Evolutionary conservation across 53 echinoderm and acorn worm species (phyloP).

Genomic region (Paracentrotus lividus): DNA sequence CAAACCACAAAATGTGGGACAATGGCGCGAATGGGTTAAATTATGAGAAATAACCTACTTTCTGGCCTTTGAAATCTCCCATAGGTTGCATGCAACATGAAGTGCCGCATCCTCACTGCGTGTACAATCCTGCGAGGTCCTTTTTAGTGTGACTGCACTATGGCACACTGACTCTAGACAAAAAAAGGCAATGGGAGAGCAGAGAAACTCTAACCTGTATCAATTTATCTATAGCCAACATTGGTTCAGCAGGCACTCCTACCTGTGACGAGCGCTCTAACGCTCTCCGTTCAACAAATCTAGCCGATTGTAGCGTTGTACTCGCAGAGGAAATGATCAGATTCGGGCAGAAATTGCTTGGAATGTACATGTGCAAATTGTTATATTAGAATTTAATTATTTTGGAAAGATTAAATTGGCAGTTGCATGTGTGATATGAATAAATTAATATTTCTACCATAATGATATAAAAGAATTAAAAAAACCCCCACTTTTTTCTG

Average conservation of each 20-base stretch:
- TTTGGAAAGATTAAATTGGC: too few relatives aligned
- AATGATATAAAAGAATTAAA: too few relatives aligned
- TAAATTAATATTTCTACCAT: too few relatives aligned
- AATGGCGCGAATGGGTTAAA: too few relatives aligned
- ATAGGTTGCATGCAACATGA: not conserved
- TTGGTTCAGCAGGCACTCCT: slow-evolving; percentile 64
- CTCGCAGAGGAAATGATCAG: not conserved
- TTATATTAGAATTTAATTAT: too few relatives aligned
- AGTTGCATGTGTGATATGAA: too few relatives aligned
- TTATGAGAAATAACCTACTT: too few relatives aligned
- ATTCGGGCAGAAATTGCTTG: not conserved
- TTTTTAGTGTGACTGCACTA: slow-evolving; percentile 66
- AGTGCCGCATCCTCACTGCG: not conserved
- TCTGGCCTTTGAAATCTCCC: too few relatives aligned
- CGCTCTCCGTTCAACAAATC: not conserved
- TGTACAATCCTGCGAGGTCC: slow-evolving; percentile 1
- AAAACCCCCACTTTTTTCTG: too few relatives aligned
- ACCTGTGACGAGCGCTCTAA: not conserved
- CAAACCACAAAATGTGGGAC: too few relatives aligned
- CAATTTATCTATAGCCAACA: slow-evolving; percentile 67
- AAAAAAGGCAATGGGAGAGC: slow-evolving; percentile 37
- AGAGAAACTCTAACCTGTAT: slow-evolving; percentile 63
- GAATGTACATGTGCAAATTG: too few relatives aligned
- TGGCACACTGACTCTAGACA: slow-evolving; percentile 56
- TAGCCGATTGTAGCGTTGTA: slow-evolving; percentile 1